Conservation (phyloP, 2,797 vertebrate genomes). For the Hemitrygon akajei region DNA sequence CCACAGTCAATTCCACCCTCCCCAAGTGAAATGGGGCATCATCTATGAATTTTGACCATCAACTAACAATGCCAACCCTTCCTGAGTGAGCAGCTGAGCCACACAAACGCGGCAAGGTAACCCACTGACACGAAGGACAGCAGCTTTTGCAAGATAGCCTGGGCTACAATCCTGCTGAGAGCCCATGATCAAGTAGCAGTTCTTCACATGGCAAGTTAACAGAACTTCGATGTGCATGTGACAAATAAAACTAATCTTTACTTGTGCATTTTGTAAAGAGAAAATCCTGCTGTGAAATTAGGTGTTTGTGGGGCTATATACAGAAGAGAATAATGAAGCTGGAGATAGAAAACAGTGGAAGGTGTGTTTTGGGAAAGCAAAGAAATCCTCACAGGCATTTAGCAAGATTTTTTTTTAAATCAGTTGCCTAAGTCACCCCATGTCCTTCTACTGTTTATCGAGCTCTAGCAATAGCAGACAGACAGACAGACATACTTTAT, state of each 20-base stretch:
- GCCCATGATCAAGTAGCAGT: too few species aligned
- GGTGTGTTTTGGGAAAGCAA: not conserved
- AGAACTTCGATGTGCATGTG: not conserved
- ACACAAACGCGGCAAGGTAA: too few species aligned
- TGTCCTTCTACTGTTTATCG: too few species aligned
- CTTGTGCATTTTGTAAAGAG: too few species aligned
- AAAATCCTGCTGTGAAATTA: too few species aligned
- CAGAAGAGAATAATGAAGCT: not conserved
- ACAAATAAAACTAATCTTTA: too few species aligned
- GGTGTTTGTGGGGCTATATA: too few species aligned
- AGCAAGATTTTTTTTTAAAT: not conserved
- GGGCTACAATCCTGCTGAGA: too few species aligned
- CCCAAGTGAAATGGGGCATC: not conserved
- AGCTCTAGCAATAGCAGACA: too few species aligned
- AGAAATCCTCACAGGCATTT: not conserved
- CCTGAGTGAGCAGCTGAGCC: not conserved
- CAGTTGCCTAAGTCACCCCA: too few species aligned
- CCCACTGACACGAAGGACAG: not conserved
- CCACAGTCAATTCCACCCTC: not conserved
- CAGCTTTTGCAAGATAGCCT: not conserved
- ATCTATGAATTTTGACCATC: not conserved
- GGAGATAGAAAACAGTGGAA: not conserved
- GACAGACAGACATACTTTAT: too few species aligned
- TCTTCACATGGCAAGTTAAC: not conserved
- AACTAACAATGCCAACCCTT: not conserved